Conservation (phyloP, 2,113 vertebrate species). For the Penelope pileata region DNA sequence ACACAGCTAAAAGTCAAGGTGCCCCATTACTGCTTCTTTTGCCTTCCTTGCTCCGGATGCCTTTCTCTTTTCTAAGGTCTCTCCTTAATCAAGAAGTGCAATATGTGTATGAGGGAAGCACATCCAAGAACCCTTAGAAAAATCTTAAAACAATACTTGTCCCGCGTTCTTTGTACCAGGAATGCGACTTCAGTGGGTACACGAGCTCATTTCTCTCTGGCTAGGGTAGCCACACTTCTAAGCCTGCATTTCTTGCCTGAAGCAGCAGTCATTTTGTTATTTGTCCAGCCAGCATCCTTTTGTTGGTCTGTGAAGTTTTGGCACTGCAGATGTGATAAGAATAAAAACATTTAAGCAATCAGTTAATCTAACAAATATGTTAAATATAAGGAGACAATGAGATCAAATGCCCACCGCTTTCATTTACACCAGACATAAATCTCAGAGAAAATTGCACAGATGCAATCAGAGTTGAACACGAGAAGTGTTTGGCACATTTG, state of each 20-base stretch:
- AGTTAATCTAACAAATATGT: constrained; percentile 65
- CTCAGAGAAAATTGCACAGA: constrained; percentile 73
- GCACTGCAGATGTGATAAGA: constrained; percentile 51
- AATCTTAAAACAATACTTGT: not conserved
- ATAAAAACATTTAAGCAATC: constrained; percentile 63
- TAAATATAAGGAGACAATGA: constrained; percentile 57
- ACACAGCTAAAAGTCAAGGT: not conserved
- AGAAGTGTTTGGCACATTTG: constrained; percentile 66
- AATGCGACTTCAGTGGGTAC: not conserved
- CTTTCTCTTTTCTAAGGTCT: not conserved
- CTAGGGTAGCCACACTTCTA: not conserved
- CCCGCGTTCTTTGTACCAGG: not conserved
- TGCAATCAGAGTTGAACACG: constrained; percentile 55
- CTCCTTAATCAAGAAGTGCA: not conserved
- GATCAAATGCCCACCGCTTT: constrained; percentile 56
- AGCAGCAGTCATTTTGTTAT: constrained; percentile 35
- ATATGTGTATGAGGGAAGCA: not conserved
- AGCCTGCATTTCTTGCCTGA: not conserved
- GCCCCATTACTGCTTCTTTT: not conserved
- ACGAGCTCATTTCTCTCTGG: not conserved
- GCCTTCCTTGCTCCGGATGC: not conserved
- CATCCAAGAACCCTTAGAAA: not conserved
- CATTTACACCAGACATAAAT: constrained; percentile 61
- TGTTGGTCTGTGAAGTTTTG: constrained; percentile 60
- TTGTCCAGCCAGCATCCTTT: not conserved